These are phyloP conservation scores for Tenualosa ilisha DNA, from an alignment of 2,797 vertebrate genomes.

Conservation along the genomic window DNA sequence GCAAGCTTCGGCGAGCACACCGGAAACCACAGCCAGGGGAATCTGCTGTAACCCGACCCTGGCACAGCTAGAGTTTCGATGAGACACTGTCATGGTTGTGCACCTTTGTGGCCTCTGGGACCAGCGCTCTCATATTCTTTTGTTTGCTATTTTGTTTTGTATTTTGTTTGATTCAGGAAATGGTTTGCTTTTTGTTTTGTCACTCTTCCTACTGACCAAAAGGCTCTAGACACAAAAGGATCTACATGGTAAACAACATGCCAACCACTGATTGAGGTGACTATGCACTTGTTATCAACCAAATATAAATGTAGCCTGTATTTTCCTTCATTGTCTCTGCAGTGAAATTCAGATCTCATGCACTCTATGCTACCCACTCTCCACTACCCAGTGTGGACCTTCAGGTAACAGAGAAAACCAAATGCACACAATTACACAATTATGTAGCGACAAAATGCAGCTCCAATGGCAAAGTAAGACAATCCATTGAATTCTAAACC, in stretches of 20 bases:
- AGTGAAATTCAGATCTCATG: not conserved
- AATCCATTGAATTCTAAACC: not conserved
- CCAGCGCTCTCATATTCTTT: not conserved
- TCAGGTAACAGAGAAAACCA: not conserved
- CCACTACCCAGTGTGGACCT: not conserved
- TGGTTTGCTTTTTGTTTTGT: not conserved
- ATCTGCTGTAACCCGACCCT: slow-evolving; percentile 47
- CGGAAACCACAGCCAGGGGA: slow-evolving; percentile 49
- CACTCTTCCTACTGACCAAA: not conserved
- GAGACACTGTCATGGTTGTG: not conserved
- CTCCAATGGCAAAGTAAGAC: not conserved
- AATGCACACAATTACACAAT: not conserved
- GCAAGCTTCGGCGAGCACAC: slow-evolving; percentile 32
- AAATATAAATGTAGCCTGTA: not conserved
- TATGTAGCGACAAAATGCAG: not conserved
- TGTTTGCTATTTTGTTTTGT: not conserved
- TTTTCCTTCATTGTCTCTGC: not conserved
- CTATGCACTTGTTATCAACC: not conserved
- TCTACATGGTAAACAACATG: not conserved
- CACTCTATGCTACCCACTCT: not conserved
- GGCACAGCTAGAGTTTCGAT: slow-evolving; percentile 36
- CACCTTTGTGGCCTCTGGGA: slow-evolving; percentile 14
- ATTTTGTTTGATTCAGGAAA: not conserved
- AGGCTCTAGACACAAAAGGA: not conserved
- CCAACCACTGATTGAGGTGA: not conserved